phyloP scores from a whole-genome alignment of 2,888 invertebrate species.

The Drosophila rubida region DNA sequence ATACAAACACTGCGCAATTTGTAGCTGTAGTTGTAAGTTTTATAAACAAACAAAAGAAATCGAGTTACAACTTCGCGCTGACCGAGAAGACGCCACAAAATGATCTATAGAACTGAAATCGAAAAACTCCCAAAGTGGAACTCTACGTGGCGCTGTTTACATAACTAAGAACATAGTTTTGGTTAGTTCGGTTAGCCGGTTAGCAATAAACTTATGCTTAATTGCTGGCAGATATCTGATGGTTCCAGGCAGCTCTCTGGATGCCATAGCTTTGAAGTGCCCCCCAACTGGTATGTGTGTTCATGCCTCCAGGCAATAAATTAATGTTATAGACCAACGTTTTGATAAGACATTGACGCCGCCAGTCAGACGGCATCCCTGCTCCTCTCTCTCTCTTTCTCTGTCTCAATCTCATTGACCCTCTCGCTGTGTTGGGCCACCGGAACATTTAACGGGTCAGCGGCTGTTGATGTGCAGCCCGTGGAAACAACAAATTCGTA shows the following conservation, averaged over 20 bases:
- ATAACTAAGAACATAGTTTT: slow-evolving; percentile 52
- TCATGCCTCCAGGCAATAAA: slow-evolving; percentile 61
- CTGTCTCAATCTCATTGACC: not conserved
- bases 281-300: slow-evolving; percentile 21
- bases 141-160: slow-evolving; percentile 54
- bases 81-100: slow-evolving; percentile 60
- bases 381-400: not conserved
- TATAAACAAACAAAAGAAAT: slow-evolving; percentile 42
- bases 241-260: slow-evolving; percentile 37
- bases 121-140: slow-evolving; percentile 28
- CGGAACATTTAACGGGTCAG: slow-evolving; percentile 79
- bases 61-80: slow-evolving; percentile 41
- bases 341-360: slow-evolving; percentile 79
- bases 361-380: slow-evolving; percentile 45
- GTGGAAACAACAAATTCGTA: slow-evolving; percentile 70
- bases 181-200: slow-evolving; percentile 22
- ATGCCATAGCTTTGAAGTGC: slow-evolving; percentile 59
- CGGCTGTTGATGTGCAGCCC: slow-evolving; percentile 58
- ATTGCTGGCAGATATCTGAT: slow-evolving; percentile 68
- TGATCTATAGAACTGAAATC: slow-evolving; percentile 69
- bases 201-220: slow-evolving; percentile 62
- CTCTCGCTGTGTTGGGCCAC: slow-evolving; percentile 51
- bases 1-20: slow-evolving; percentile 46
- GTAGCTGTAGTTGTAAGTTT: slow-evolving; percentile 29
- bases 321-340: slow-evolving; percentile 77